A percentile compares a stretch with the other conserved stretches of the same genome.
Conservation (phyloP, 2,888 invertebrate genomes). For the Morpho achilles region DNA sequence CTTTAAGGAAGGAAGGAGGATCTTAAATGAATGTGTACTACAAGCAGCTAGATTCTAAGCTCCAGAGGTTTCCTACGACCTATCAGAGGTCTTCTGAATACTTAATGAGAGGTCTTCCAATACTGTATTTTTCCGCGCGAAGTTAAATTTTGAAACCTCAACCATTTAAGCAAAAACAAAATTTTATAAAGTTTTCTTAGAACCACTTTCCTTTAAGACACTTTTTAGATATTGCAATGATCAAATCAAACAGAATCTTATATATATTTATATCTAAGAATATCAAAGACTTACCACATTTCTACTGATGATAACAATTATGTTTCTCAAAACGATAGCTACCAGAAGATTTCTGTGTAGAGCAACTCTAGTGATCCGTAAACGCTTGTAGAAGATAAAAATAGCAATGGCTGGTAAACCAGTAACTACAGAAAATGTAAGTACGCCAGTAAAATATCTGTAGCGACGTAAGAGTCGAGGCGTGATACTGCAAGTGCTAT, state of each 20-base stretch:
- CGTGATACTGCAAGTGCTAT: slow-evolving; percentile 76
- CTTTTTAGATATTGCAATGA: no score
- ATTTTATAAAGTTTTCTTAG: no score
- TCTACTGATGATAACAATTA: slow-evolving; percentile 78
- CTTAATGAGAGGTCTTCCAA: no score
- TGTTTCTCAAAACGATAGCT: slow-evolving; percentile 77
- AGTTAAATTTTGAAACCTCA: background rate
- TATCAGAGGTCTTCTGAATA: no score
- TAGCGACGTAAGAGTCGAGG: slow-evolving; percentile 72
- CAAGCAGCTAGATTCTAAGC: no score
- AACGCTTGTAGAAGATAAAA: slow-evolving; percentile 74
- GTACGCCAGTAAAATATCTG: slow-evolving; percentile 72
- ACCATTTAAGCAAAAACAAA: background rate
- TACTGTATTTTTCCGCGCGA: no score
- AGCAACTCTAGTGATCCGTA: slow-evolving; percentile 73
- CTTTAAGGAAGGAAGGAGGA: no score
- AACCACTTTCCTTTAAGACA: no score
- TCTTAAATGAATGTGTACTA: no score
- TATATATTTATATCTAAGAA: no score
- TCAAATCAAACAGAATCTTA: no score
- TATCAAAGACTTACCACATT: slow-evolving; percentile 57
- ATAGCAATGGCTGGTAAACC: slow-evolving; percentile 79
- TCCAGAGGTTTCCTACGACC: no score
- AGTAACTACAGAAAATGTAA: slow-evolving; percentile 70
- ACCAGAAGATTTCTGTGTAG: slow-evolving; percentile 81